Conservation (phyloP, 2,888 invertebrate genomes). For the Tineola bisselliella region DNA sequence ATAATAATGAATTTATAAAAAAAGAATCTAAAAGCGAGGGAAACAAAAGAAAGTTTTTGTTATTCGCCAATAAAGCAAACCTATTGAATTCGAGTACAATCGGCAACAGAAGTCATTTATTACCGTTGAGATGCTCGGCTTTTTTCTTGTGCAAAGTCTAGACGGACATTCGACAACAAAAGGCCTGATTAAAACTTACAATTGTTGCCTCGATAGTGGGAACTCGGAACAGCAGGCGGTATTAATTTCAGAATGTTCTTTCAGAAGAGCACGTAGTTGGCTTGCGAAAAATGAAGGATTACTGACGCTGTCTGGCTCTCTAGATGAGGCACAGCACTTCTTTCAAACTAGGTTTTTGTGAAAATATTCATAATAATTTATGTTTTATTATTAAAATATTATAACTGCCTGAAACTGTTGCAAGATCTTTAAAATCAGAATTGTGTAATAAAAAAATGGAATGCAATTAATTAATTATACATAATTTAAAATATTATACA, state of each 20-base stretch:
- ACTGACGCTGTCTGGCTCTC: neutral
- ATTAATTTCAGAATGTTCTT: conserved; percentile 12
- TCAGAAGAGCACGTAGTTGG: conserved; percentile 5
- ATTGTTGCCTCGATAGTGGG: conserved; percentile 35
- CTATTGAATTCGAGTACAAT: conserved; percentile 12
- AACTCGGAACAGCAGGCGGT: neutral
- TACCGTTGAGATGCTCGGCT: conserved; percentile 30
- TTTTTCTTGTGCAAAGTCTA: conserved; percentile 40
- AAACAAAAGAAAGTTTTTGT: neutral
- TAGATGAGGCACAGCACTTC: neutral
- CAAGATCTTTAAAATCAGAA: too few relatives aligned
- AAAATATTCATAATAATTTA: too few relatives aligned
- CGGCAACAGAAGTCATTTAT: conserved; percentile 34
- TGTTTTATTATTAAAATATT: too few relatives aligned
- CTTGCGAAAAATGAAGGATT: neutral
- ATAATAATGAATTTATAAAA: too few relatives aligned
- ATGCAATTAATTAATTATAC: too few relatives aligned
- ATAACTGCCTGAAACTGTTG: too few relatives aligned
- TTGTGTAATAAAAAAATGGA: too few relatives aligned
- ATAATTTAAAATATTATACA: too few relatives aligned
- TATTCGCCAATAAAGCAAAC: neutral
- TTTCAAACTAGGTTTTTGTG: too few relatives aligned
- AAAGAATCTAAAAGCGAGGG: neutral
- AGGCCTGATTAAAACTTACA: conserved; percentile 57
- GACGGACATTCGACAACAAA: conserved; percentile 51